Percentiles rank a stretch among this genome's conserved stretches.
Conservation (phyloP, 2,797 vertebrate genomes). For the Triplophysa yarkandensis region DNA sequence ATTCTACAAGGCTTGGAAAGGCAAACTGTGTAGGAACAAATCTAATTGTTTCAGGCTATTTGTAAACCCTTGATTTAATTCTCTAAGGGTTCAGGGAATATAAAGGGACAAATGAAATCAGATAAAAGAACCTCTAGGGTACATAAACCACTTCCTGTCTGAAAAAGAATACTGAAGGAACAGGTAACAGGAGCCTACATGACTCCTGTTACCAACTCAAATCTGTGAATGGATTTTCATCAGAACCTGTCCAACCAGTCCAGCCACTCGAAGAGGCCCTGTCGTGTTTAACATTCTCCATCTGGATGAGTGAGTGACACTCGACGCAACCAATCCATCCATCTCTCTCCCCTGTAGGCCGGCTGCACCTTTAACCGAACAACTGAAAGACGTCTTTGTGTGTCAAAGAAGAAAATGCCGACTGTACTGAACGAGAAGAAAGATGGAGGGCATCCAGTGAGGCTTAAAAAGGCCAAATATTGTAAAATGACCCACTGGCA, state of each 20-base stretch:
- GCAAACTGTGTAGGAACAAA: background rate
- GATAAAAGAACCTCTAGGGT: background rate
- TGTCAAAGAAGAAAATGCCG: slow-evolving; percentile 32
- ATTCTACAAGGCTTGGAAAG: background rate
- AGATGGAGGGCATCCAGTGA: slow-evolving; percentile 10
- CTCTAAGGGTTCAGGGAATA: background rate
- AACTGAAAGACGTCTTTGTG: slow-evolving; percentile 35
- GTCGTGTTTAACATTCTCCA: slow-evolving; percentile 23
- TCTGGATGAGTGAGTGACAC: slow-evolving; percentile 34
- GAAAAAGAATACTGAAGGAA: slow-evolving; percentile 39
- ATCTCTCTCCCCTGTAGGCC: slow-evolving; percentile 12
- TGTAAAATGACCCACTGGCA: slow-evolving; percentile 66
- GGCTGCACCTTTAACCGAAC: slow-evolving; percentile 20
- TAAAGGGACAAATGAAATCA: background rate
- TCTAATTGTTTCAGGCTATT: background rate
- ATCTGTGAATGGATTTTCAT: slow-evolving; percentile 44
- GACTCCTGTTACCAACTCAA: slow-evolving; percentile 51
- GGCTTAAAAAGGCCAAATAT: slow-evolving; percentile 47
- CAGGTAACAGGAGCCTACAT: slow-evolving; percentile 55
- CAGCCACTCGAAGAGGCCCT: slow-evolving; percentile 56
- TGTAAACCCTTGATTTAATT: background rate
- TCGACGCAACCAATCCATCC: slow-evolving; percentile 15
- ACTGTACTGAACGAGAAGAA: slow-evolving; percentile 27
- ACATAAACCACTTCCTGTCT: slow-evolving; percentile 14
- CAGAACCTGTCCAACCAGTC: slow-evolving; percentile 63